Percentiles rank a stretch among this genome's conserved stretches.
phyloP scores from a whole-genome alignment of 2,888 invertebrate species.

The Pantelozetes paolii region DNA sequence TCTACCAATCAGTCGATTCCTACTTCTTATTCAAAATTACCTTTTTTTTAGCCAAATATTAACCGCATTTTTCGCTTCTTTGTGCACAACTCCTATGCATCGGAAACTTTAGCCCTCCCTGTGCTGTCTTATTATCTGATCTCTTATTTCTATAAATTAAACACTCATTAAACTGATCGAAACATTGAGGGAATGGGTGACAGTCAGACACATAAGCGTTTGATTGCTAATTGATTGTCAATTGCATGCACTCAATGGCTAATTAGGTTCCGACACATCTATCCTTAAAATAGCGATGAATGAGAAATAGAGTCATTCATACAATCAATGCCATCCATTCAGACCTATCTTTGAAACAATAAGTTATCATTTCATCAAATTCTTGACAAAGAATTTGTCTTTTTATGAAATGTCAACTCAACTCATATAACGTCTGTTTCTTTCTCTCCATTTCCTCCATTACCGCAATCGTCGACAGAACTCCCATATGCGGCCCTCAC shows the following conservation, averaged over 20 bases:
- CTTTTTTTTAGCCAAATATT: not conserved
- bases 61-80: not conserved
- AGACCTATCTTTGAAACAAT: not conserved
- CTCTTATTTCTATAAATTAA: not conserved
- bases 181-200: not conserved
- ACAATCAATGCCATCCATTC: not conserved
- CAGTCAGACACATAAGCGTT: not conserved
- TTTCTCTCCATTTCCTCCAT: conserved; percentile 21
- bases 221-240: not conserved
- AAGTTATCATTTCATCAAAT: not conserved
- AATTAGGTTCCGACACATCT: conserved; percentile 5
- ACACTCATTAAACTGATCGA: conserved; percentile 17
- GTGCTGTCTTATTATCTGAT: not conserved
- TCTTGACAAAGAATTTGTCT: not conserved
- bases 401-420: not conserved
- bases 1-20: not conserved
- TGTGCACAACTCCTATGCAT: not conserved
- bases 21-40: not conserved
- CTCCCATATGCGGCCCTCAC: conserved; percentile 57
- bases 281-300: not conserved
- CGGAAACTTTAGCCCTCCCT: not conserved
- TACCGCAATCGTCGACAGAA: conserved; percentile 50
- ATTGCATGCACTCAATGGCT: conserved; percentile 2
- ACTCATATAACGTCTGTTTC: conserved; percentile 11
- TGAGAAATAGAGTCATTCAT: too few species aligned